These are phyloP conservation scores for Tretioscincus oriximinensis DNA, from an alignment of 2,113 vertebrate species.

Conservation along the genomic window DNA sequence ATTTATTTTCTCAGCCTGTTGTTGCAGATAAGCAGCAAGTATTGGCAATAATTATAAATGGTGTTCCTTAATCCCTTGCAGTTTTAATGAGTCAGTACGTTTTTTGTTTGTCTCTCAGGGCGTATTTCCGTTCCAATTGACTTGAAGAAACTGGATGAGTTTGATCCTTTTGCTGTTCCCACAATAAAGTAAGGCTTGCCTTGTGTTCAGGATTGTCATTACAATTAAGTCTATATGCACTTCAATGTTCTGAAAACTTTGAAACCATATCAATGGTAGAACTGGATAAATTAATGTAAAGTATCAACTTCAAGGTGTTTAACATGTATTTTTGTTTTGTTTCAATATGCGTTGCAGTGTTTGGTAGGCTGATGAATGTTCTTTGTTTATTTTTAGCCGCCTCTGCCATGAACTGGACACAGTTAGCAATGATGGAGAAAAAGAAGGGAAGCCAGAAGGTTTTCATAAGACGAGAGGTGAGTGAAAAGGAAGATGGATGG, in stretches of 20 bases:
- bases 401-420: constrained; percentile 87
- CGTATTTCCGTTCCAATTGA: constrained; percentile 93
- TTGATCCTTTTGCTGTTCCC: constrained; percentile 90
- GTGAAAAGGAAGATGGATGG: neutral
- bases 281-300: too few species aligned
- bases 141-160: constrained; percentile 82
- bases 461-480: constrained; percentile 80
- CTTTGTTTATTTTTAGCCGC: constrained; percentile 59
- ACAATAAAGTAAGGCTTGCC: constrained; percentile 79
- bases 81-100: neutral
- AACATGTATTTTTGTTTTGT: too few species aligned
- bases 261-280: too few species aligned
- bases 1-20: too few species aligned
- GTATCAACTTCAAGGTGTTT: too few species aligned
- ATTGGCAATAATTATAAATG: neutral
- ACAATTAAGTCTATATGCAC: too few species aligned
- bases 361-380: neutral
- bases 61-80: too few species aligned
- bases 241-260: too few species aligned
- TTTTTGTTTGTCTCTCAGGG: constrained; percentile 65
- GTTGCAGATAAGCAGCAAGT: too few species aligned
- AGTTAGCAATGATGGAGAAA: constrained; percentile 70
- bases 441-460: constrained; percentile 65
- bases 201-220: neutral
- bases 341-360: too few species aligned